These are phyloP conservation scores for Mormyrops attenuatus DNA, from an alignment of 2,797 vertebrate species.

Conservation along the genomic window DNA sequence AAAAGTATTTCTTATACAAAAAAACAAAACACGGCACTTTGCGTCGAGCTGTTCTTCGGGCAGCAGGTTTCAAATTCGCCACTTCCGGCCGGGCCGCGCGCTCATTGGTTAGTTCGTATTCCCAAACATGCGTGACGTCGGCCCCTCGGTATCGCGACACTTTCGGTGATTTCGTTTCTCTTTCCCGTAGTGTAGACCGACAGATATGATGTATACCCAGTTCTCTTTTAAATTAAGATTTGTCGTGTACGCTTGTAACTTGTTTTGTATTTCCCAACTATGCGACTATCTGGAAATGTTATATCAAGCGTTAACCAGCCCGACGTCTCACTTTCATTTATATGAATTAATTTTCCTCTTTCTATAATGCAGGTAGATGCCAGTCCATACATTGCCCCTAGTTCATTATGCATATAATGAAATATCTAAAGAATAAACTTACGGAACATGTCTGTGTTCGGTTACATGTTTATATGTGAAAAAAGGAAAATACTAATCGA, in stretches of 20 bases:
- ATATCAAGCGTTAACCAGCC: background rate
- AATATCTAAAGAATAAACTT: background rate
- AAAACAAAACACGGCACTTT: constrained; percentile 8
- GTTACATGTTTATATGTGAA: background rate
- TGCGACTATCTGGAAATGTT: background rate
- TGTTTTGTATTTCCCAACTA: background rate
- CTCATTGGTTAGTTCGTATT: constrained; percentile 60
- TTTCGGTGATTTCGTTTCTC: background rate
- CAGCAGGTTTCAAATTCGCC: constrained; percentile 64
- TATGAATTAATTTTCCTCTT: background rate
- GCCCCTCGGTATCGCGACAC: background rate
- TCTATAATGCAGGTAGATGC: background rate
- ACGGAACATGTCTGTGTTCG: background rate
- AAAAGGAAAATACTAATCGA: background rate
- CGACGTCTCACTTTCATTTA: background rate
- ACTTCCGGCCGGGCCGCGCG: constrained; percentile 33
- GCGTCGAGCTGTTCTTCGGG: constrained; percentile 22
- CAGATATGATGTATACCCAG: background rate
- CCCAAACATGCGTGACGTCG: background rate
- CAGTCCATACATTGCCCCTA: background rate
- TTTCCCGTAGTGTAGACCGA: background rate
- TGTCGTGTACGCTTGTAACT: background rate
- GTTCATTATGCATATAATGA: background rate
- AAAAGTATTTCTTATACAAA: background rate
- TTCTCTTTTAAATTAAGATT: background rate